Conservation (phyloP, 2,888 invertebrate genomes). For the Apotomis turbidana region DNA sequence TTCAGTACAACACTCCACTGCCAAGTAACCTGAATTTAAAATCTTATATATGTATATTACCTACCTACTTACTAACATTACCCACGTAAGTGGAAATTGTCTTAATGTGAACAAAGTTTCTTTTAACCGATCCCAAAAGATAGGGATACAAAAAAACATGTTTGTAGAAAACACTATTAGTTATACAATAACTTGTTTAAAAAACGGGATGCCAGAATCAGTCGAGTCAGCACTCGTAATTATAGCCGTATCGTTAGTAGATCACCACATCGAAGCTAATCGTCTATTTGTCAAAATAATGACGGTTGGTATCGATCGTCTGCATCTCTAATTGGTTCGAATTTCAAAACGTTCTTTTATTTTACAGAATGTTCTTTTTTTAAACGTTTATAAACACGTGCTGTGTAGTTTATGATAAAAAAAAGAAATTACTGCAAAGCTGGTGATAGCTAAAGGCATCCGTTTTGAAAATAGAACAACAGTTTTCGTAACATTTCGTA, state of each 20-base stretch:
- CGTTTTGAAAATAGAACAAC: too few species aligned
- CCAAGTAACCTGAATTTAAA: too few species aligned
- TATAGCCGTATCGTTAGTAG: slow-evolving; percentile 45
- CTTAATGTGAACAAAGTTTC: too few species aligned
- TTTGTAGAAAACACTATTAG: too few species aligned
- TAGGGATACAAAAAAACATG: too few species aligned
- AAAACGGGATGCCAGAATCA: slow-evolving; percentile 40
- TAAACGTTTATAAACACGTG: not conserved
- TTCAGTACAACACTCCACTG: too few species aligned
- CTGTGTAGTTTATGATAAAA: not conserved
- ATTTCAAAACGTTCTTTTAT: slow-evolving; percentile 30
- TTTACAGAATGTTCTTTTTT: slow-evolving; percentile 5
- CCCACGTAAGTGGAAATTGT: too few species aligned
- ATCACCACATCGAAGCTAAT: slow-evolving; percentile 54
- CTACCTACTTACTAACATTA: too few species aligned
- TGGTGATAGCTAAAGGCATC: not conserved
- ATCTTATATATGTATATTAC: too few species aligned
- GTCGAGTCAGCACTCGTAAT: slow-evolving; percentile 49
- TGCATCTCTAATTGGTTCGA: slow-evolving; percentile 31
- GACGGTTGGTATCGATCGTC: slow-evolving; percentile 38
- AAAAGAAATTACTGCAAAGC: not conserved
- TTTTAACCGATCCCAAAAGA: too few species aligned
- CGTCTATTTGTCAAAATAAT: slow-evolving; percentile 58
- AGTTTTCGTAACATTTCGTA: too few species aligned
- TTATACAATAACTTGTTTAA: not conserved